Evolutionary conservation across 1,140 invertebrate species (phyloP), one percentile per base, ranked within the genome.

Genomic region (Drosophila oshimai): DNA sequence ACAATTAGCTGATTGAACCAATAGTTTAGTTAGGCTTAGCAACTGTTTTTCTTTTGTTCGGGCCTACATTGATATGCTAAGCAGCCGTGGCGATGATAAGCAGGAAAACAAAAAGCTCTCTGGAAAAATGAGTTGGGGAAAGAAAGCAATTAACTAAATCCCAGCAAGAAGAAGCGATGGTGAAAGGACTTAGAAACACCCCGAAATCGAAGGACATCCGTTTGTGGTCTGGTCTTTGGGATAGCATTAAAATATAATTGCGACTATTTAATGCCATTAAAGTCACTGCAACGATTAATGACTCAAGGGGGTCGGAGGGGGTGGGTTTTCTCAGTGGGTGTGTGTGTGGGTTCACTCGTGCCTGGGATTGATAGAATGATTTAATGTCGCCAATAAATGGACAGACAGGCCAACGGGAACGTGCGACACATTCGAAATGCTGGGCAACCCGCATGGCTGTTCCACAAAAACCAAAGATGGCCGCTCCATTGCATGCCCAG

Each of bases 211-310:
- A 31, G 45, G 13, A 29, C 54, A 51, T 36, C 28, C 34, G 41
- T 29, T 53, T 53, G 28, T 41, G 37, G 39, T 51, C 36, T 46
- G 68, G 33, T 45, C 57, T 49, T 37, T 10, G 55, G 45, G 54
- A 64, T 47, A 49, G 51, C 81, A 86, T 86, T 86, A 77, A 86
- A 86, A 81, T 86, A 86, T 86, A 86, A 86, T 88, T 86, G 81
- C 76, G 81, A 77, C 81, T 86, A 87, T 86, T 87, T 86, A 86
- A 86, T 86, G 76, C 81, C 81, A 87, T 86, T 87, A 76, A 87
- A 87, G 81, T 80, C 81, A 86, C 61, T 86, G 76, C 68, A 79
- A 61, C 81, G 83, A 87, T 86, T 86, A 86, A 86, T 88, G 81
- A 86, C 80, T 80, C 80, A 86, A 87, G 80, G 67, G 39, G 81